Base-by-base conservation (phyloP, 2,888 invertebrate genomes). In the Lymantria dispar region DNA sequence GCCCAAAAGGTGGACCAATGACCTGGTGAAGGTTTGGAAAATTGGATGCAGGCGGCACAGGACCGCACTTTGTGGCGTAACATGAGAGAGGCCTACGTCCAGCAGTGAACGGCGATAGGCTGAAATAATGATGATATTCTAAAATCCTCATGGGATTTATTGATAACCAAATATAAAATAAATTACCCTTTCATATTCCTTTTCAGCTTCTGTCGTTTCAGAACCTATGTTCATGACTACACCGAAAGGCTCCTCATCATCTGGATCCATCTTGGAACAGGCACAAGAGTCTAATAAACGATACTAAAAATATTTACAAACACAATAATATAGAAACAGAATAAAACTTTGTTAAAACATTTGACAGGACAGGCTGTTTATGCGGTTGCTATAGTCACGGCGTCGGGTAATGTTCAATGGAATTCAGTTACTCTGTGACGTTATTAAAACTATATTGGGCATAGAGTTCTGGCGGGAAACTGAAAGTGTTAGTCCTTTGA, bases 121-220 rank as follows among this genome's bases (percentile, higher is more conserved):
- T 22, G 22, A 22, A 5, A 22, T 22, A 5, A 22, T 22, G 22
- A 22, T 22, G 22, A 22, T 22, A 22, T 22, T 22, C 2, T 22
- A 22, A 2, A 22, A 5, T n/a, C n/a, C n/a, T n/a, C n/a, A n/a
- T n/a, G n/a, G n/a, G n/a, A n/a, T n/a, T n/a, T n/a, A n/a, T n/a
- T n/a, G n/a, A n/a, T n/a, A n/a, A n/a, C n/a, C n/a, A n/a, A n/a
- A n/a, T n/a, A 22, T 22, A 3, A 22, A 22, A 22, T 22, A 22
- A 22, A 22, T 50, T 73, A 90, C 90, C 68, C 72, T 82, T 60
- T 76, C 83, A 70, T 78, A 91, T 51, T 89, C 89, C 54, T 74
- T 86, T 47, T 91, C 91, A 0, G 88, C 87, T 53, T 89, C 91
- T 0, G 91, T 88, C 3, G 81, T 82, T 53, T 89, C 91, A 0